Evolutionary conservation across 2,888 invertebrate genomes (phyloP).

Genomic region (Vandiemenella viatica): DNA sequence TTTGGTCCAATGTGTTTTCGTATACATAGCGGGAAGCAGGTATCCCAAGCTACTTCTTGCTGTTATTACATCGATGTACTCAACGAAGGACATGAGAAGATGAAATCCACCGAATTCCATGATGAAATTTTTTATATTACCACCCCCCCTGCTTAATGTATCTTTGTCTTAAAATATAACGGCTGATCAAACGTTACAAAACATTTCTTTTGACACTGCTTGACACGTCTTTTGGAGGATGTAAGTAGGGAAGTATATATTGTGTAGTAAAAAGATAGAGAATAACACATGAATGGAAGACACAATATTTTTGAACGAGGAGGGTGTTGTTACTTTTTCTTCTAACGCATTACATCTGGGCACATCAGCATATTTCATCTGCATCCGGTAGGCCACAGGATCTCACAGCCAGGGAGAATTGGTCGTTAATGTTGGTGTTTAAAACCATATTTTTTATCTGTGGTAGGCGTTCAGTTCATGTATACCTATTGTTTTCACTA

Average conservation of each 20-base stretch:
- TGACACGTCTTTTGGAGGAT: conserved; percentile 17
- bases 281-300: conserved; percentile 13
- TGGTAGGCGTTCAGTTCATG: background rate
- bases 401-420: background rate
- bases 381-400: conserved; percentile 16
- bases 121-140: conserved; percentile 12
- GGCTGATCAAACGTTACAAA: conserved; percentile 24
- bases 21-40: background rate
- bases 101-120: conserved; percentile 16
- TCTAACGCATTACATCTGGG: conserved; percentile 19
- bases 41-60: conserved; percentile 5
- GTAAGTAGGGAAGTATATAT: conserved; percentile 15
- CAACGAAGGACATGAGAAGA: conserved; percentile 13
- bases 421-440: background rate
- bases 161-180: conserved; percentile 22
- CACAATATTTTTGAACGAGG: conserved; percentile 4
- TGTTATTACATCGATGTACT: conserved; percentile 8
- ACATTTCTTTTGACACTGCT: conserved; percentile 16
- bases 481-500: background rate
- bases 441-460: background rate
- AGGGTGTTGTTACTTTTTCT: conserved; percentile 14
- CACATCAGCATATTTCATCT: conserved; percentile 2
- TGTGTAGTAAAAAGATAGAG: conserved; percentile 16
- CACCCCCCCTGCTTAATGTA: conserved; percentile 18
- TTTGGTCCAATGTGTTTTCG: conserved; percentile 2